Percentiles rank a stretch among this genome's conserved stretches.
phyloP scores from a whole-genome alignment of 2,797 vertebrate genomes.

The Rousettus madagascariensis region DNA sequence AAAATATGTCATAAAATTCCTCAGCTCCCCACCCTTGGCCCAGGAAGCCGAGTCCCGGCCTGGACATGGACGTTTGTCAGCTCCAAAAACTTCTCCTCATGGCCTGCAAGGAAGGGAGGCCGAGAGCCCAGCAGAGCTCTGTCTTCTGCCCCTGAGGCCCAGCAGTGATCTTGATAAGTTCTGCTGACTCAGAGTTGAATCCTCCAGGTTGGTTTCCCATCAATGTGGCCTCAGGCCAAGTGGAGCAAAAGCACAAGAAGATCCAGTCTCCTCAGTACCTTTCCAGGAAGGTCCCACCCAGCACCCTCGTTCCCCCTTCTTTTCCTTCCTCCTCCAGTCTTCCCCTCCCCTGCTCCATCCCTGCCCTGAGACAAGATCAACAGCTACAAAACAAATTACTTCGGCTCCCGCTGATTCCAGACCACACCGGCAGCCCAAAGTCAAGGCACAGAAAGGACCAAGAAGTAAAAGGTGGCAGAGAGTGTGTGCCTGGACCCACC shows the following conservation, averaged over 20 bases:
- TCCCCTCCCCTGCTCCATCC: background rate
- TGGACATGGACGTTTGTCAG: background rate
- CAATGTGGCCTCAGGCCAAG: background rate
- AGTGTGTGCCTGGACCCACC: background rate
- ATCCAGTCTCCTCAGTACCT: background rate
- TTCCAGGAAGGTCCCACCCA: background rate
- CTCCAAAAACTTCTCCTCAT: background rate
- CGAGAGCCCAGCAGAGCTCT: fast-evolving
- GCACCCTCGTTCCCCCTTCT: too few species aligned
- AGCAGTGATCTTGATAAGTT: background rate
- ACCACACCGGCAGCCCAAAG: background rate
- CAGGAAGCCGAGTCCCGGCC: background rate
- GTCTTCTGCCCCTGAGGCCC: background rate
- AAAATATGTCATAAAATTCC: background rate
- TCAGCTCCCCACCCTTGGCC: background rate
- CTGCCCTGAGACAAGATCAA: background rate
- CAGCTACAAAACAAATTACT: background rate
- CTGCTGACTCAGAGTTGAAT: background rate
- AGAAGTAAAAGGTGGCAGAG: background rate
- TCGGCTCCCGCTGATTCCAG: background rate
- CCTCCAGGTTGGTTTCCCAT: background rate
- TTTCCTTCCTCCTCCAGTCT: background rate
- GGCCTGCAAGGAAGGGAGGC: background rate
- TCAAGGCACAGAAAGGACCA: background rate
- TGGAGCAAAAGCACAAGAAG: background rate